These are phyloP conservation scores for Cyprinodon variegatus DNA, from an alignment of 2,113 vertebrate species.

Conservation along the genomic window DNA sequence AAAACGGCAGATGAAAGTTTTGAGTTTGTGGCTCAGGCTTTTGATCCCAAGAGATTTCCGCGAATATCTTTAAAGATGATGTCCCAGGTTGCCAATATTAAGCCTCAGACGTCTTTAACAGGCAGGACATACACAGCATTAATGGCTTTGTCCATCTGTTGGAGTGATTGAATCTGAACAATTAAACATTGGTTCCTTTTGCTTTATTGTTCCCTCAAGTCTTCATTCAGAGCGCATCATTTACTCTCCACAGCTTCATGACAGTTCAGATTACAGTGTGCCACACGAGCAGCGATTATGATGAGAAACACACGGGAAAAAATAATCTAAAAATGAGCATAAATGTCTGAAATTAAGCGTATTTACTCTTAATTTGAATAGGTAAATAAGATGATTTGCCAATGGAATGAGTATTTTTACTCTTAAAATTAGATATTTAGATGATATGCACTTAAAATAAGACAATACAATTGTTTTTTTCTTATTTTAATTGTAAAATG, in stretches of 20 bases:
- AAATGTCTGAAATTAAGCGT: no score
- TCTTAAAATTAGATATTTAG: no score
- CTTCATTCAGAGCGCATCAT: not conserved
- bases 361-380: no score
- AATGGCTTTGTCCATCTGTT: not conserved
- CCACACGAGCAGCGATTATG: not conserved
- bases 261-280: not conserved
- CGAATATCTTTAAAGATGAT: not conserved
- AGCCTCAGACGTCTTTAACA: not conserved
- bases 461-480: no score
- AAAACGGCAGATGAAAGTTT: not conserved
- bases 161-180: no score
- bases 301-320: not conserved
- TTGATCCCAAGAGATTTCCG: not conserved
- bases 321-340: no score
- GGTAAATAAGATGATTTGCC: no score
- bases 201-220: not conserved
- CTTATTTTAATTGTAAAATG: no score
- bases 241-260: not conserved
- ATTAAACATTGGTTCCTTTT: not conserved
- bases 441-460: no score
- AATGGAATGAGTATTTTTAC: no score
- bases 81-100: not conserved
- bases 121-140: not conserved
- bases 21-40: not conserved